These are phyloP conservation scores for Bubo bubo DNA, from an alignment of 2,113 vertebrate species.

Conservation along the genomic window DNA sequence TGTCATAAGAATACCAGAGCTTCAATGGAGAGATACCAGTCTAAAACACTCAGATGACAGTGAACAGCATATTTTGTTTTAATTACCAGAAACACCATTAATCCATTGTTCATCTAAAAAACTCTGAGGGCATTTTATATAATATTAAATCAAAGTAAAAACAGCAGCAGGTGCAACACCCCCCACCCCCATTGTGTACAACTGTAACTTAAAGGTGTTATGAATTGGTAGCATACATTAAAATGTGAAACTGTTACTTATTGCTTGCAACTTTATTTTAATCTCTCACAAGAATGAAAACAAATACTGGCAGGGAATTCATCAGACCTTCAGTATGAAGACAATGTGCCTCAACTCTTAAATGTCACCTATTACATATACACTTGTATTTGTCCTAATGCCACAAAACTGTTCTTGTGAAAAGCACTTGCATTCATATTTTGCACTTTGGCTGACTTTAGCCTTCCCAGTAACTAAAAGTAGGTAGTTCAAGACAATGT, in stretches of 20 bases:
- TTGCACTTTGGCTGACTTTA: constrained; percentile 5
- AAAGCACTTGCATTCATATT: neutral
- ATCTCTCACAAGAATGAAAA: neutral
- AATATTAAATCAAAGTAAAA: neutral
- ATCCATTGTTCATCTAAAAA: neutral
- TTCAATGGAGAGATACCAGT: neutral
- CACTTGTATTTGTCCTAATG: neutral
- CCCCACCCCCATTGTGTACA: neutral
- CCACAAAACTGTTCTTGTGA: neutral
- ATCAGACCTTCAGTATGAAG: neutral
- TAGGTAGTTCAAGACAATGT: neutral
- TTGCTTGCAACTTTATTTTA: constrained; percentile 5
- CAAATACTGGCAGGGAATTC: neutral
- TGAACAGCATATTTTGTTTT: neutral
- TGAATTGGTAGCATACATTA: neutral
- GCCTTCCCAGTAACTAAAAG: neutral
- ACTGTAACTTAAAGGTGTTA: neutral
- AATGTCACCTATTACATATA: neutral
- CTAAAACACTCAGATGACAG: neutral
- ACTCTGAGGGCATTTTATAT: neutral
- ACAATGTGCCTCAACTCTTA: neutral
- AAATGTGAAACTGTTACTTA: neutral
- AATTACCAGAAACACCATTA: neutral
- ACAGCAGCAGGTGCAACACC: neutral
- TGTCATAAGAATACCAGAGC: neutral